These are phyloP conservation scores for Oryctes rhinoceros DNA, from an alignment of 1,140 invertebrate genomes.

Conservation along the genomic window DNA sequence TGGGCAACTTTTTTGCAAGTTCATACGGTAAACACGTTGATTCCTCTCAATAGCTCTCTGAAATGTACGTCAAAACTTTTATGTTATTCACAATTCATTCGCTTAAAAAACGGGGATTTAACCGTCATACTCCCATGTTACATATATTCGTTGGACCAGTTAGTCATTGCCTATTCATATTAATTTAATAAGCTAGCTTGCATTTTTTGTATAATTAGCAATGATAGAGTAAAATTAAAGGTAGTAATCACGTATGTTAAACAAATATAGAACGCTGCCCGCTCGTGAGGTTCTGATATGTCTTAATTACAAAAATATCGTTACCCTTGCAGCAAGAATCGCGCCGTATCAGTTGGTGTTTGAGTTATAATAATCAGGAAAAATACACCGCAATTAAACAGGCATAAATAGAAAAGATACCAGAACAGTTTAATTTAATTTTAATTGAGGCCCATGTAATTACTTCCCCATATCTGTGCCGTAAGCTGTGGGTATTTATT, in stretches of 20 bases:
- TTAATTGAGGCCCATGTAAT: slow-evolving; percentile 22
- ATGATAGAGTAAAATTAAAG: slow-evolving; percentile 25
- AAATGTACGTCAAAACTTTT: too few relatives aligned
- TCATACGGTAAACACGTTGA: too few relatives aligned
- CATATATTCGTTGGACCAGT: neutral
- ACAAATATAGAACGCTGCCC: slow-evolving; percentile 9
- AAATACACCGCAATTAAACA: slow-evolving; percentile 33
- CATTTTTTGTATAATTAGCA: slow-evolving; percentile 32
- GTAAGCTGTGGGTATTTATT: neutral
- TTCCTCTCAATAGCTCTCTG: too few relatives aligned
- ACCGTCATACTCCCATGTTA: neutral
- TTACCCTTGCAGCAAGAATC: slow-evolving; percentile 4
- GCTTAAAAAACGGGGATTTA: slow-evolving; percentile 1
- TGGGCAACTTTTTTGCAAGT: too few relatives aligned
- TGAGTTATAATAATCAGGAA: slow-evolving; percentile 18
- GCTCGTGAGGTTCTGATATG: slow-evolving; percentile 13
- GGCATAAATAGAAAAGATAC: slow-evolving; percentile 28
- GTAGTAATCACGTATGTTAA: slow-evolving; percentile 33
- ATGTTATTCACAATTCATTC: too few relatives aligned
- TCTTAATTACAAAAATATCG: slow-evolving; percentile 24
- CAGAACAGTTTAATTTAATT: slow-evolving; percentile 35
- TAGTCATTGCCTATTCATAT: neutral
- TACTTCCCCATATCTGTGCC: neutral
- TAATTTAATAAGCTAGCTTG: slow-evolving; percentile 33
- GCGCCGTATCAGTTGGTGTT: slow-evolving; percentile 13